Evolutionary conservation across 2,797 vertebrate genomes (phyloP).

Genomic region (Melanotaenia boesemani): DNA sequence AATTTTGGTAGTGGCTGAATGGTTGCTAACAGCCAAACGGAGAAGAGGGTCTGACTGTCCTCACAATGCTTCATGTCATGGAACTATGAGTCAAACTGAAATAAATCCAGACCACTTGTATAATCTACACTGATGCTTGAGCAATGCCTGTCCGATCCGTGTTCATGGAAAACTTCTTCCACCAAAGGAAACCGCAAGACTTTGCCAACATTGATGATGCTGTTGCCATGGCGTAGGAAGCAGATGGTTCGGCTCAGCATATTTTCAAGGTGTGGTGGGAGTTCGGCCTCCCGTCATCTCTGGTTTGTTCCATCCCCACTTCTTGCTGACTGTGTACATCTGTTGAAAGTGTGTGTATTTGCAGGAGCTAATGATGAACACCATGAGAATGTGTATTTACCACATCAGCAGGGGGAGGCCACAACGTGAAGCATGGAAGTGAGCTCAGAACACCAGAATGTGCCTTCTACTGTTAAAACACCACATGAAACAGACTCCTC

Average conservation of each 20-base stretch:
- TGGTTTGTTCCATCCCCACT: conserved; percentile 59
- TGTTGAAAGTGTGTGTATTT: conserved; percentile 49
- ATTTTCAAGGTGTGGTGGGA: conserved; percentile 46
- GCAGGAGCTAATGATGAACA: conserved; percentile 60
- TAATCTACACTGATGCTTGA: conserved; percentile 48
- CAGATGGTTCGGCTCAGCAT: conserved; percentile 41
- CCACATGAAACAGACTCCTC: conserved; percentile 77
- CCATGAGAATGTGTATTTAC: conserved; percentile 50
- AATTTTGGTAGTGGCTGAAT: background rate
- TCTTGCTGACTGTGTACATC: conserved; percentile 39
- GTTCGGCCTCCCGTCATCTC: conserved; percentile 37
- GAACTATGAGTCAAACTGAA: conserved; percentile 38
- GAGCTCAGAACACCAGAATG: conserved; percentile 77
- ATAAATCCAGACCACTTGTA: conserved; percentile 30
- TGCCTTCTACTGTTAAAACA: conserved; percentile 59
- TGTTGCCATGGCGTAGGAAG: conserved; percentile 50
- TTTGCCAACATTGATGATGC: conserved; percentile 24
- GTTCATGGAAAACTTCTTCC: conserved; percentile 51
- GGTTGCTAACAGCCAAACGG: conserved; percentile 8
- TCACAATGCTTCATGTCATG: conserved; percentile 23
- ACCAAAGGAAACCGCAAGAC: conserved; percentile 5
- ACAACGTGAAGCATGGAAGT: conserved; percentile 65
- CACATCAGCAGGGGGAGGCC: conserved; percentile 54
- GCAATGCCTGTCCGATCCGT: conserved; percentile 9
- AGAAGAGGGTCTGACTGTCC: conserved; percentile 21